Base-by-base conservation (phyloP, 2,888 invertebrate genomes). In the Drosophila koepferae region DNA sequence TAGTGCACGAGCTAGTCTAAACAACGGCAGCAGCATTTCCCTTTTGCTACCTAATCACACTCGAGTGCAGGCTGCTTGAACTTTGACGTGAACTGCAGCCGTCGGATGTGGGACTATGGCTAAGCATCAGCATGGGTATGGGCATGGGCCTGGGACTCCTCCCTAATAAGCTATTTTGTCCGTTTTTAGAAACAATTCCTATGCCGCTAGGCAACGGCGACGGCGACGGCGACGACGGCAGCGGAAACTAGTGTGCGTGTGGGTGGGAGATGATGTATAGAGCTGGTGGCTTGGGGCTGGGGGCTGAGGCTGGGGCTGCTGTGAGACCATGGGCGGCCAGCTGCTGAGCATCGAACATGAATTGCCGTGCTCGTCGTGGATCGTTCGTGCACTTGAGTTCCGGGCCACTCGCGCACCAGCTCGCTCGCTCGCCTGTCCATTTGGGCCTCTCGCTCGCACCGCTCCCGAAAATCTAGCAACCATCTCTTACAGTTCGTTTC, bases 101-200 rank as follows among this genome's bases (percentile, higher is more conserved):
- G 38, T 49, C 63, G 62, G 83, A 74, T 74, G 74, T 63, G 63
- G 80, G 49, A 62, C 62, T 41, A 38, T 65, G 63, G 65, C 28
- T 46, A 43, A 43, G 55, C 43, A 62, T 55, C 18, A 36, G 55
- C n/a, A 28, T n/a, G 40, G 28, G 55, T 12, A 41, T 28, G 41
- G 28, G 65, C 41, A 41, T 48, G 48, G 46, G 60, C 51, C 61
- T 61, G 31, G 18, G 55, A 60, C 62, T 70, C 72, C 79, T 71
- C 65, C 68, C 83, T 76, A 81, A 82, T 70, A 75, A 79, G 80
- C 80, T 81, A 82, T 74, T 86, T 88, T 78, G 72, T 84, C 87
- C 89, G 89, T 74, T 82, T 85, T 87, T 89, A 89, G 87, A 89
- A 82, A 89, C 77, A 80, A 73, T 86, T 78, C 81, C 71, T 74